These are phyloP conservation scores for Indri indri DNA, from an alignment of 2,113 vertebrate species.

Conservation along the genomic window DNA sequence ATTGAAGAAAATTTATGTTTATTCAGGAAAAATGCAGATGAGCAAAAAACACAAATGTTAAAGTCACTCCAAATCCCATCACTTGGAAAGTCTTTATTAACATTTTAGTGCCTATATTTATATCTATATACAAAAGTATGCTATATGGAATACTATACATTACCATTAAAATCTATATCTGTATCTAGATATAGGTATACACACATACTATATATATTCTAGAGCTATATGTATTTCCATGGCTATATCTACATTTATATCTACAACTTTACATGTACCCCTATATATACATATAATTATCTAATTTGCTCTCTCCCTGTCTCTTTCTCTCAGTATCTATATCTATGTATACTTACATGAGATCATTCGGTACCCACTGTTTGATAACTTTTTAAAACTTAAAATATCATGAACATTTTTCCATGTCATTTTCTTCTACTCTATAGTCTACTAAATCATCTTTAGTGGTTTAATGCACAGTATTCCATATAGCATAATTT, in stretches of 20 bases:
- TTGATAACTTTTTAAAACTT: background rate
- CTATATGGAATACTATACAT: background rate
- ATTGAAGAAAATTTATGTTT: background rate
- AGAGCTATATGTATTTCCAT: background rate
- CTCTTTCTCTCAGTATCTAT: background rate
- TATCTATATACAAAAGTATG: background rate
- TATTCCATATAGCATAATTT: background rate
- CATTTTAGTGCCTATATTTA: background rate
- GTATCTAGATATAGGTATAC: background rate
- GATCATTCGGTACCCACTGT: background rate
- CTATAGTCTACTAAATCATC: background rate
- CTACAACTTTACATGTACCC: background rate
- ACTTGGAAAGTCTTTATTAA: constrained; percentile 14
- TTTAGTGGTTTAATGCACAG: background rate
- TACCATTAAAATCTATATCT: background rate
- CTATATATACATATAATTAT: background rate
- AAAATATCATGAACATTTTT: background rate
- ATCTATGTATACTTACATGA: background rate
- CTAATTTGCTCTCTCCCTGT: background rate
- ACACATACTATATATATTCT: background rate
- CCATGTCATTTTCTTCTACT: background rate
- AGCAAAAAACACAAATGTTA: constrained; percentile 14
- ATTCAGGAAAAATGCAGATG: background rate
- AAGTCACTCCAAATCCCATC: background rate
- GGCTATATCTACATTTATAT: background rate